Base-by-base conservation (phyloP, 2,797 vertebrate species). In the Triplophysa bombifrons region DNA sequence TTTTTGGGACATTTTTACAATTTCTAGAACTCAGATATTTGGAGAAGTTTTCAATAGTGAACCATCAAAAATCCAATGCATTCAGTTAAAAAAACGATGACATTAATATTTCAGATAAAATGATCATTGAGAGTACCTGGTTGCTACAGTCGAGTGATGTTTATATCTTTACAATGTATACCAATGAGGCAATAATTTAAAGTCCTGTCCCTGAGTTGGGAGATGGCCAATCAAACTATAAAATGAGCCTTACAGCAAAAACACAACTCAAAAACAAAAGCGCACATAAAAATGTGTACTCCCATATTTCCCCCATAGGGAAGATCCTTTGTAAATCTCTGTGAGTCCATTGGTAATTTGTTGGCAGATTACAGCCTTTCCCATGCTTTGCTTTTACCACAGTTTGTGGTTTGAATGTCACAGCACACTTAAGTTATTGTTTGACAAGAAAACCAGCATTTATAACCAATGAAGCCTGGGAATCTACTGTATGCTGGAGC, bases 331-430 rank as follows among this genome's bases (percentile, higher is more conserved):
- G 66, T 72, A 69, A 55, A 63, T 66, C 84, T 83, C 86, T 17
- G 34, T 13, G 55, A 82, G 71, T 80, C 85, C 64, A 74, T 78
- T 83, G 79, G 73, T 86, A 22, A 80, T 87, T 81, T 80, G 63
- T 50, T 85, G 75, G 66, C 83, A 82, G 64, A 74, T 53, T 72
- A 71, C 13, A 27, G 80, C 74, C 77, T 88, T 91, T 93, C 93
- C 93, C 92, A 92, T 88, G 90, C 88, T 87, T 85, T 55, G 63
- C 58, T 67, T 84, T 85, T 86, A 88, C 84, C 87, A 83, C 60
- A 80, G 85, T 81, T 85, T 85, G 84, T 73, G 88, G 86, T 90
- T 92, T 90, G 81, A 88, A 77, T 85, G 78, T 87, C 81, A 80
- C 79, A 85, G 86, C 80, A 78, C 73, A 82, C 83, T 88, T 80